Percentiles rank a stretch among this genome's conserved stretches.
Evolutionary conservation across 2,113 vertebrate species (phyloP).

Genomic region (Seriola aureovittata): DNA sequence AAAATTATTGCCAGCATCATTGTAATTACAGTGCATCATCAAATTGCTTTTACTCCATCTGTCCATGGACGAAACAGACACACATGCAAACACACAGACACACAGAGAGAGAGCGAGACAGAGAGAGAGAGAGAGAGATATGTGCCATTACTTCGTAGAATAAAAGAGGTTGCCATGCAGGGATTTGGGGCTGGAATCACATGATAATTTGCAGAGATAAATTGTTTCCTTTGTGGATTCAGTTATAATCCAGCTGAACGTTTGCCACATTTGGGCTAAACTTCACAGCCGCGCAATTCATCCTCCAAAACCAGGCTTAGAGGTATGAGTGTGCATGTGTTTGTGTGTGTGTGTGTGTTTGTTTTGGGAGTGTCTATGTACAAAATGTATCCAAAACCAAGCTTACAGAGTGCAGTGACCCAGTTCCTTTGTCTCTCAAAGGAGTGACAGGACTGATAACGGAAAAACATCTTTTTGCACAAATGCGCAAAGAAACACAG

Average conservation of each 20-base stretch:
- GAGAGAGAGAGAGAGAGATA: slow-evolving; percentile 1
- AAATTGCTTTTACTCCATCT: slow-evolving; percentile 36
- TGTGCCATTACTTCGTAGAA: slow-evolving; percentile 39
- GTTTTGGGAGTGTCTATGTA: slow-evolving; percentile 40
- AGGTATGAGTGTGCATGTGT: slow-evolving; percentile 44
- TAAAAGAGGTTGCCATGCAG: slow-evolving; percentile 58
- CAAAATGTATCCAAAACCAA: slow-evolving; percentile 46
- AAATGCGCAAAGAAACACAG: slow-evolving; percentile 41
- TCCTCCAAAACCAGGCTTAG: slow-evolving; percentile 65
- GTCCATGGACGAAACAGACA: neutral
- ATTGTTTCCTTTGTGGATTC: slow-evolving; percentile 77
- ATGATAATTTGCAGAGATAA: slow-evolving; percentile 75
- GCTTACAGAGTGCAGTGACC: slow-evolving; percentile 64
- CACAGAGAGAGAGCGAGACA: slow-evolving; percentile 4
- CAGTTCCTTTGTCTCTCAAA: slow-evolving; percentile 65
- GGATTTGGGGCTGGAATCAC: slow-evolving; percentile 65
- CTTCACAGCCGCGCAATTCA: slow-evolving; percentile 53
- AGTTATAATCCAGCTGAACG: slow-evolving; percentile 70
- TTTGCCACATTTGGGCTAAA: slow-evolving; percentile 70
- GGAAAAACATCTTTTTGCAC: slow-evolving; percentile 24
- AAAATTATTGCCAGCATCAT: slow-evolving; percentile 32
- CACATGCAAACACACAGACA: slow-evolving; percentile 18
- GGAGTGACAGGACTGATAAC: slow-evolving; percentile 43
- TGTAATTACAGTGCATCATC: slow-evolving; percentile 44
- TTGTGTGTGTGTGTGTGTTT: slow-evolving; percentile 26